A percentile compares a stretch with the other conserved stretches of the same genome.
Conservation (phyloP, 2,888 invertebrate genomes). For the Automeris io region DNA sequence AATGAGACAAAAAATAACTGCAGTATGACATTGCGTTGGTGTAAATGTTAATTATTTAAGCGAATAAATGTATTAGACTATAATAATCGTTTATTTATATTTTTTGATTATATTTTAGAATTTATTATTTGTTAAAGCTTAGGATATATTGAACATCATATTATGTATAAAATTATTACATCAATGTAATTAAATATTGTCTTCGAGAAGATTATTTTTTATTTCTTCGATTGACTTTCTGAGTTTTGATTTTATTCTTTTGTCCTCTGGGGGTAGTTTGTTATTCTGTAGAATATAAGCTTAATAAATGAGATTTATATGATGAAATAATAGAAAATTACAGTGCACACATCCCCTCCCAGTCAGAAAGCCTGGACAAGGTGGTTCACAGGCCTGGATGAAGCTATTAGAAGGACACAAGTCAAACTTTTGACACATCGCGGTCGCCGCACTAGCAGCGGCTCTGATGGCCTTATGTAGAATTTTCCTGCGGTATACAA, state of each 20-base stretch:
- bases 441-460: too few species aligned
- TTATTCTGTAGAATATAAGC: conserved; percentile 42
- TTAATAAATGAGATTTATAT: not conserved
- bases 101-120: conserved; percentile 45
- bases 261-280: conserved; percentile 41
- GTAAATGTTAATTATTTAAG: conserved; percentile 2
- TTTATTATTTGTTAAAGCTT: conserved; percentile 43
- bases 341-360: too few species aligned
- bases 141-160: conserved; percentile 32
- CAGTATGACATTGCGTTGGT: not conserved
- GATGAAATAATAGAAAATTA: not conserved
- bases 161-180: conserved; percentile 39
- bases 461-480: too few species aligned
- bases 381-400: too few species aligned
- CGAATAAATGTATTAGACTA: conserved; percentile 5
- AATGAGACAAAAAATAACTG: not conserved
- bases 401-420: too few species aligned
- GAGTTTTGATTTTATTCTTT: conserved; percentile 48
- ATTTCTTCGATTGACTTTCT: conserved; percentile 39
- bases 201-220: conserved; percentile 46
- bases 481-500: too few species aligned
- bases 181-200: conserved; percentile 54
- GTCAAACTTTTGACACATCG: too few species aligned
- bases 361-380: too few species aligned
- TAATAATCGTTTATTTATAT: conserved; percentile 30